Conservation (phyloP, 2,797 vertebrate species). For the Triplophysa yarkandensis region DNA sequence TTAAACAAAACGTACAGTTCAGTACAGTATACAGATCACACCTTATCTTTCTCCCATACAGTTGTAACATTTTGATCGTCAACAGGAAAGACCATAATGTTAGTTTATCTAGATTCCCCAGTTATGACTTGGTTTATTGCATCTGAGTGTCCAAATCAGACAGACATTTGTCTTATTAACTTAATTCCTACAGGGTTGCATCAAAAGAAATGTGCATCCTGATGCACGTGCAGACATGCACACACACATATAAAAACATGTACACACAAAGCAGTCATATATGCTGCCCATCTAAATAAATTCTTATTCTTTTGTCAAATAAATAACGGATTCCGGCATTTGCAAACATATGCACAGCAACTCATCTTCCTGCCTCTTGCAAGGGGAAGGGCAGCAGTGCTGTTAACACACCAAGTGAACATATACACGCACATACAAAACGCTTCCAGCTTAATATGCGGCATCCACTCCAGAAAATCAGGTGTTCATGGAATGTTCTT, state of each 20-base stretch:
- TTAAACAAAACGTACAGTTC: conserved; percentile 3
- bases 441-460: conserved; percentile 41
- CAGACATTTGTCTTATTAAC: conserved; percentile 46
- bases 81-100: conserved; percentile 23
- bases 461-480: conserved; percentile 25
- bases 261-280: conserved; percentile 21
- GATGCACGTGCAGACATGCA: conserved; percentile 66
- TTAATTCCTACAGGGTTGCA: conserved; percentile 36
- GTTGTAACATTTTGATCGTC: conserved; percentile 1
- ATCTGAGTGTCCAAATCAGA: conserved; percentile 50
- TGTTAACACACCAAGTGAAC: background rate
- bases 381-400: conserved; percentile 3
- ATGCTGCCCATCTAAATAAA: background rate
- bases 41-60: conserved; percentile 11
- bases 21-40: too few relatives aligned
- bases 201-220: conserved; percentile 57
- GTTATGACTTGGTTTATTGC: conserved; percentile 60
- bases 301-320: conserved; percentile 8
- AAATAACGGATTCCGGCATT: conserved; percentile 41
- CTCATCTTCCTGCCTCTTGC: background rate
- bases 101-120: conserved; percentile 44
- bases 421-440: conserved; percentile 42
- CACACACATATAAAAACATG: conserved; percentile 12
- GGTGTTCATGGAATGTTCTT: conserved; percentile 53
- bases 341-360: conserved; percentile 52